Evolutionary conservation across 2,888 invertebrate species (phyloP).

Genomic region (Nomada flava): DNA sequence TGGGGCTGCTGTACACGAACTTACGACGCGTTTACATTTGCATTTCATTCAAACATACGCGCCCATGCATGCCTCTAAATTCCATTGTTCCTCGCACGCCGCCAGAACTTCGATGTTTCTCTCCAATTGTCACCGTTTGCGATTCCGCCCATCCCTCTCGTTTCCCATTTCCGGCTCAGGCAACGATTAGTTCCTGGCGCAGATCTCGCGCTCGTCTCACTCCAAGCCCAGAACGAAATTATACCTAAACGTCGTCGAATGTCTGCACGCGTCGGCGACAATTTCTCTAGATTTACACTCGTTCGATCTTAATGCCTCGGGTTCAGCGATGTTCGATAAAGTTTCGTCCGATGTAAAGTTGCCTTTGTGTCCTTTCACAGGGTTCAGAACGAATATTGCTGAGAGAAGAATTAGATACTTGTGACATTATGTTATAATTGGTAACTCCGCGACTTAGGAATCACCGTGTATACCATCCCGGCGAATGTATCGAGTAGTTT

Average conservation of each 20-base stretch:
- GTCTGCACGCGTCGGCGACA: slow-evolving; percentile 22
- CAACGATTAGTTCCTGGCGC: slow-evolving; percentile 65
- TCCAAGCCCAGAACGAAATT: slow-evolving; percentile 51
- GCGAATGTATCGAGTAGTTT: slow-evolving; percentile 72
- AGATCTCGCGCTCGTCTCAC: slow-evolving; percentile 41
- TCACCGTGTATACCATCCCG: slow-evolving; percentile 44
- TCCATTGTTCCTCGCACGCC: slow-evolving; percentile 21
- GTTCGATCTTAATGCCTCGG: neutral
- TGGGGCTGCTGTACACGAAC: slow-evolving; percentile 19
- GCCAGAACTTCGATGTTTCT: slow-evolving; percentile 2
- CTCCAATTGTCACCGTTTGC: slow-evolving; percentile 54
- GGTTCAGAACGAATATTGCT: slow-evolving; percentile 17
- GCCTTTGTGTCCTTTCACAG: neutral
- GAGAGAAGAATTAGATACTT: neutral
- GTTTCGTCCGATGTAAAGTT: neutral
- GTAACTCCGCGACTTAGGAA: slow-evolving; percentile 28
- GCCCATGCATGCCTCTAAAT: slow-evolving; percentile 38
- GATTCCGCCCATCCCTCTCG: slow-evolving; percentile 13
- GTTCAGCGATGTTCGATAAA: neutral
- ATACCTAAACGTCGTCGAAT: slow-evolving; percentile 29
- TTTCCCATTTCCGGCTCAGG: slow-evolving; percentile 22
- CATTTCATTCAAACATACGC: slow-evolving; percentile 57
- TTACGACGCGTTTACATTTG: slow-evolving; percentile 52
- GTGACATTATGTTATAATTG: slow-evolving; percentile 29
- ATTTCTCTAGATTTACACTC: neutral